phyloP scores from a whole-genome alignment of 2,888 invertebrate genomes.

The Gandaritis pyraliata region DNA sequence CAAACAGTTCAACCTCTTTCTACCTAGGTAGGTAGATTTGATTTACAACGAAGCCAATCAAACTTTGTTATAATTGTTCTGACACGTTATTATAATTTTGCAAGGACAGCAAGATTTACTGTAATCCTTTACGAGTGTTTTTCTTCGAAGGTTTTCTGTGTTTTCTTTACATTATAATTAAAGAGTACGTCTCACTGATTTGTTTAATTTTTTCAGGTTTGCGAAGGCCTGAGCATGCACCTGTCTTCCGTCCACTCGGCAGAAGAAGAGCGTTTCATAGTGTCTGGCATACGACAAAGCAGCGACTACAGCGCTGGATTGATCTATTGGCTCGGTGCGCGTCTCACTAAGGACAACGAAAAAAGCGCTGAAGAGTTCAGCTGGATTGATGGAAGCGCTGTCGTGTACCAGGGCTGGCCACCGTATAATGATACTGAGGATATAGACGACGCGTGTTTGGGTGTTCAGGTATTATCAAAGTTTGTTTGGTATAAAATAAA shows the following conservation, averaged over 20 bases:
- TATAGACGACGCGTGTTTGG: constrained; percentile 66
- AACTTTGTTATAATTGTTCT: constrained; percentile 41
- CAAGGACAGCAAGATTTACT: constrained; percentile 40
- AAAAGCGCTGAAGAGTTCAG: constrained; percentile 54
- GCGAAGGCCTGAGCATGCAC: constrained; percentile 88
- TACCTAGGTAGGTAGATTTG: too few species aligned
- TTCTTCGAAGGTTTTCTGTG: constrained; percentile 15
- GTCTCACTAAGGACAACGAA: constrained; percentile 50
- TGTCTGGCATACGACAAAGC: constrained; percentile 87
- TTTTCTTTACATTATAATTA: constrained; percentile 25
- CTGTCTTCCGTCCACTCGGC: constrained; percentile 87
- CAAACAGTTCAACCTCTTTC: neutral
- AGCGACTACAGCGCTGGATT: constrained; percentile 89
- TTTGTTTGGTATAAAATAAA: neutral
- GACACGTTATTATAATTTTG: constrained; percentile 46
- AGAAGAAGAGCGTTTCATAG: constrained; percentile 89
- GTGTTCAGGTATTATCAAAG: constrained; percentile 65
- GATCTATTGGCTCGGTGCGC: constrained; percentile 90
- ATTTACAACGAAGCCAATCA: neutral
- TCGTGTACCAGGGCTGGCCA: constrained; percentile 87
- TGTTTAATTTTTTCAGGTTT: constrained; percentile 74
- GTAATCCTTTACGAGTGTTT: constrained; percentile 46
- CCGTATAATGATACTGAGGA: constrained; percentile 81
- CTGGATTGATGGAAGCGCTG: constrained; percentile 88
- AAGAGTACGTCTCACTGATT: neutral